These are phyloP conservation scores for Platycheirus albimanus DNA, from an alignment of 2,888 invertebrate species.

Conservation along the genomic window DNA sequence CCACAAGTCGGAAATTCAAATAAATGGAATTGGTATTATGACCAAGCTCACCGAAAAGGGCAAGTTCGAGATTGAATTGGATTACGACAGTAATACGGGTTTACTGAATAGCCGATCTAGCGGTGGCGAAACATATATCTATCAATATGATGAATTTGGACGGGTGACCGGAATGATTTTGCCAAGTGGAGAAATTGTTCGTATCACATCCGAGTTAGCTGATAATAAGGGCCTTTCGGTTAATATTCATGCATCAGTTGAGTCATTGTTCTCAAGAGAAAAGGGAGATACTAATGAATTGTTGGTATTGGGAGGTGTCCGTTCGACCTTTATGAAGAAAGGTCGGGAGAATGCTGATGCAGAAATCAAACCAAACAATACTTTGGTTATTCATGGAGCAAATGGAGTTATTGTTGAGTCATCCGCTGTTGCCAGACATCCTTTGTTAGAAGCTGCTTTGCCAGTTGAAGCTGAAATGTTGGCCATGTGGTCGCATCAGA, in stretches of 20 bases:
- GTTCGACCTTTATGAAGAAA: conserved; percentile 87
- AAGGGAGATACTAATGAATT: conserved; percentile 85
- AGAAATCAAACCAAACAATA: conserved; percentile 90
- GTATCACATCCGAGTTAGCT: conserved; percentile 90
- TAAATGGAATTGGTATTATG: conserved; percentile 95
- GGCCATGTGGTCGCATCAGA: conserved; percentile 94
- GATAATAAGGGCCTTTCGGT: conserved; percentile 90
- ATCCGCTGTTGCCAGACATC: conserved; percentile 91
- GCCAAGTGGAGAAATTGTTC: conserved; percentile 95
- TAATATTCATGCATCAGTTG: conserved; percentile 86
- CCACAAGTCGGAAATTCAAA: conserved; percentile 94
- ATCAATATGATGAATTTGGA: conserved; percentile 95
- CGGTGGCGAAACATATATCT: conserved; percentile 93
- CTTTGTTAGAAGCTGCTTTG: conserved; percentile 90
- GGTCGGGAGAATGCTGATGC: conserved; percentile 89
- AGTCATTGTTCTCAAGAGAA: conserved; percentile 84
- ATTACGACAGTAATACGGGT: conserved; percentile 95
- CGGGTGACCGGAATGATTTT: conserved; percentile 92
- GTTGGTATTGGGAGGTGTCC: conserved; percentile 86
- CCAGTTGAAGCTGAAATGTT: conserved; percentile 95
- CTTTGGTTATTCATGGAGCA: conserved; percentile 89
- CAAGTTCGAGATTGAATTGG: conserved; percentile 93
- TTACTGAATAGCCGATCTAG: conserved; percentile 93
- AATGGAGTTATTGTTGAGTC: conserved; percentile 90
- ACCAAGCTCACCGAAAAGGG: conserved; percentile 95